phyloP scores from a whole-genome alignment of 2,113 vertebrate genomes.

The Zonotrichia leucophrys region DNA sequence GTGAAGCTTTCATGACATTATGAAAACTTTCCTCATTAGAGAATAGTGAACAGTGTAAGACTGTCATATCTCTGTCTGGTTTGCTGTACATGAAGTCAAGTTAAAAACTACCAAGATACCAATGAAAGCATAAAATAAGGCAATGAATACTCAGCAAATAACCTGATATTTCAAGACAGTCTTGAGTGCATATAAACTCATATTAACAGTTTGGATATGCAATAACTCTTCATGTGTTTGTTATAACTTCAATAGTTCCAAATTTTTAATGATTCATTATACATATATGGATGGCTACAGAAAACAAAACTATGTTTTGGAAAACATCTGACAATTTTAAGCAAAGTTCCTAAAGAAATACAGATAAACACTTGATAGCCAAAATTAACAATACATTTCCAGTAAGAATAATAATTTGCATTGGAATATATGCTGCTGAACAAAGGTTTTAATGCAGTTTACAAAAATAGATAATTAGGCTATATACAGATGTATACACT shows the following conservation, averaged over 20 bases:
- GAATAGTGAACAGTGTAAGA: neutral
- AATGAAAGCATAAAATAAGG: slow-evolving; percentile 60
- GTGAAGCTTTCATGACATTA: neutral
- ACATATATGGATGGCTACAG: neutral
- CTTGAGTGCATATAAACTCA: slow-evolving; percentile 5
- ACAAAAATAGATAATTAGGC: neutral
- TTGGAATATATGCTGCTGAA: neutral
- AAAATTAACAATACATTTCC: neutral
- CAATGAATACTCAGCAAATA: slow-evolving; percentile 59
- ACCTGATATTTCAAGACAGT: slow-evolving; percentile 57
- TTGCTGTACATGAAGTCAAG: slow-evolving; percentile 1
- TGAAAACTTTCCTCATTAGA: neutral
- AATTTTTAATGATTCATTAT: slow-evolving; percentile 1
- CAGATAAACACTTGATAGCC: neutral
- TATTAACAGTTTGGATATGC: neutral
- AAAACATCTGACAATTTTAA: slow-evolving; percentile 1
- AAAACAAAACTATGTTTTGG: neutral
- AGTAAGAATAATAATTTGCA: neutral
- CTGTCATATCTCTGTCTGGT: neutral
- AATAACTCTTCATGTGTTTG: slow-evolving; percentile 24
- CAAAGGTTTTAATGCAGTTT: neutral
- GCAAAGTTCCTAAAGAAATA: neutral
- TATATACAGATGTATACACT: neutral
- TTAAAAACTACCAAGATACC: slow-evolving; percentile 32
- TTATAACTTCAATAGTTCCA: neutral